Evolutionary conservation across 2,113 vertebrate species (phyloP).

Genomic region (Mesoclemmys tuberculata): DNA sequence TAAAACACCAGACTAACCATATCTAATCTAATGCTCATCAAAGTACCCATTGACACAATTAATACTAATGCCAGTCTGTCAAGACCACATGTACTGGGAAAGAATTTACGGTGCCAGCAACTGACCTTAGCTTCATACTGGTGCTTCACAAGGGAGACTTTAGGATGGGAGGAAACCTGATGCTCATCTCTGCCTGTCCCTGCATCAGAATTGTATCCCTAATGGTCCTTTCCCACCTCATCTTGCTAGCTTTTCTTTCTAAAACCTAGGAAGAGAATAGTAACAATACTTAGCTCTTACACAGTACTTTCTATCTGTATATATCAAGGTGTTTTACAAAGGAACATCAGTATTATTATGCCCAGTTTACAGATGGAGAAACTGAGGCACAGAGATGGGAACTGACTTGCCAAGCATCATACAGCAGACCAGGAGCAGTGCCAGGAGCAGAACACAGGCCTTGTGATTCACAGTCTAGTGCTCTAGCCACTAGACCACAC

Average conservation of each 20-base stretch:
- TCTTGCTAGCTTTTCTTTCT: not conserved
- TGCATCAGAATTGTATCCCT: not conserved
- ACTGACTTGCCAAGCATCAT: not conserved
- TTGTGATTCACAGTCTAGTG: not conserved
- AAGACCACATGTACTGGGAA: not conserved
- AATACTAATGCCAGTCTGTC: constrained; percentile 1
- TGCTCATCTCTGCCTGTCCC: not conserved
- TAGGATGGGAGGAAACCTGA: fast-evolving
- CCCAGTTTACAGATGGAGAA: not conserved
- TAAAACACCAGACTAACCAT: not conserved
- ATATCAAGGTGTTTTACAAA: not conserved
- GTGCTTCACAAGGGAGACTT: not conserved
- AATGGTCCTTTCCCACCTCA: not conserved
- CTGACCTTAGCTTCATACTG: not conserved
- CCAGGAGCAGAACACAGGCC: not conserved
- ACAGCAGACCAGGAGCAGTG: not conserved
- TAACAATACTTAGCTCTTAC: not conserved
- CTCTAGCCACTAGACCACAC: not conserved
- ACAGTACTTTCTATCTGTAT: not conserved
- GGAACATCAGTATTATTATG: not conserved
- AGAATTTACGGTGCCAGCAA: constrained; percentile 7
- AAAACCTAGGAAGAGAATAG: not conserved
- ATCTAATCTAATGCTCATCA: not conserved
- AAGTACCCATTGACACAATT: not conserved
- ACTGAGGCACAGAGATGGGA: not conserved